These are phyloP conservation scores for Andrena bucephala DNA, from an alignment of 2,888 invertebrate genomes.

Conservation along the genomic window DNA sequence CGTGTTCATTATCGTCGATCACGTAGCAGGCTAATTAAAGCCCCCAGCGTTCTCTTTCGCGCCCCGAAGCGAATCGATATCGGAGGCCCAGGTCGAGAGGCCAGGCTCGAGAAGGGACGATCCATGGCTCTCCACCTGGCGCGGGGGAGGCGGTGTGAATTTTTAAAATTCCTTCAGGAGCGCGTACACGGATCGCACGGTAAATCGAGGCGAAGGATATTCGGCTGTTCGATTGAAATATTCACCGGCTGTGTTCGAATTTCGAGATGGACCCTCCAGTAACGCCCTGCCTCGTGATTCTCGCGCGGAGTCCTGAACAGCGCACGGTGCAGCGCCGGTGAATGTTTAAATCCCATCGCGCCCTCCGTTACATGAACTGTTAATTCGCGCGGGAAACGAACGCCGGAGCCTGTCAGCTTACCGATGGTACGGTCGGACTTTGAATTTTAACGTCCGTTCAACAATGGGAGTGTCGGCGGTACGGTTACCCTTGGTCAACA, in stretches of 20 bases:
- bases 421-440: background rate
- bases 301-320: background rate
- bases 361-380: constrained; percentile 42
- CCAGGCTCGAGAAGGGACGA: constrained; percentile 36
- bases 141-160: constrained; percentile 46
- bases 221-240: constrained; percentile 60
- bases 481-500: background rate
- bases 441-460: background rate
- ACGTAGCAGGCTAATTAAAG: constrained; percentile 56
- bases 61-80: constrained; percentile 49
- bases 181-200: constrained; percentile 53
- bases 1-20: constrained; percentile 48
- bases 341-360: constrained; percentile 52
- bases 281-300: constrained; percentile 17
- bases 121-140: background rate
- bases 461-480: background rate
- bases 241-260: constrained; percentile 57
- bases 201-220: constrained; percentile 59
- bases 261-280: constrained; percentile 39
- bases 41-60: constrained; percentile 17
- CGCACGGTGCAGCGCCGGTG: constrained; percentile 5
- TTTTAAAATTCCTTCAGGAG: constrained; percentile 59
- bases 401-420: background rate
- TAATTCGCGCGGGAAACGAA: constrained; percentile 16
- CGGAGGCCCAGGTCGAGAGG: constrained; percentile 33